These are phyloP conservation scores for Anticlea derivata DNA, from an alignment of 2,888 invertebrate species.

Conservation along the genomic window DNA sequence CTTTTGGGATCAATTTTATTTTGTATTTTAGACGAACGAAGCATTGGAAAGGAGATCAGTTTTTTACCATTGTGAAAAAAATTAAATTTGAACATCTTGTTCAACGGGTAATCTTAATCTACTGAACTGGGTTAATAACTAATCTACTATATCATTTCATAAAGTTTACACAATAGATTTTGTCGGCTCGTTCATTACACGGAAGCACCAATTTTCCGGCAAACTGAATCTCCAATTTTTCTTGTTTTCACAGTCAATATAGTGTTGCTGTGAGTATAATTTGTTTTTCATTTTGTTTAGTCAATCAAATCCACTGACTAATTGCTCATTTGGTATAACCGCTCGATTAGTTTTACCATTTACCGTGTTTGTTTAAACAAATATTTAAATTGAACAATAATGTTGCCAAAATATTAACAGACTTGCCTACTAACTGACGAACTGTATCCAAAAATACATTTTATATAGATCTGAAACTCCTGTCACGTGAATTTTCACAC, in stretches of 20 bases:
- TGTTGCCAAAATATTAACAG: neutral
- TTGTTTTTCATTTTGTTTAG: conserved; percentile 8
- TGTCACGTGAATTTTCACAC: too few species aligned
- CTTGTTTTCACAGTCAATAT: neutral
- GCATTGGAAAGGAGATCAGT: neutral
- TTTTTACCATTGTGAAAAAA: too few species aligned
- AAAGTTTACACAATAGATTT: neutral
- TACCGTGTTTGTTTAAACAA: conserved; percentile 53
- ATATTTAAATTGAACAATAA: conserved; percentile 44
- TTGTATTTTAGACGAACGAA: conserved; percentile 22
- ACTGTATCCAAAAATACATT: neutral
- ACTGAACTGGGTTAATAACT: too few species aligned
- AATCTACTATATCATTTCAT: too few species aligned
- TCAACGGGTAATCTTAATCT: too few species aligned
- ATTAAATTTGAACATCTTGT: too few species aligned
- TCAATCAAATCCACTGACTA: conserved; percentile 46
- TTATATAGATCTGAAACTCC: neutral
- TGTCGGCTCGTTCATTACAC: neutral
- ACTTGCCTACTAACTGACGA: neutral
- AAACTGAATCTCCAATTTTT: neutral
- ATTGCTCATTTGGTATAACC: conserved; percentile 65
- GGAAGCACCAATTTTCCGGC: conserved; percentile 1
- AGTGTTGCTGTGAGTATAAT: neutral
- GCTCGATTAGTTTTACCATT: conserved; percentile 66
- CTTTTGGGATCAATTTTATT: conserved; percentile 28